Percentiles rank a stretch among this genome's conserved stretches.
Evolutionary conservation across 2,113 vertebrate species (phyloP).

Genomic region (Arizona elegans): DNA sequence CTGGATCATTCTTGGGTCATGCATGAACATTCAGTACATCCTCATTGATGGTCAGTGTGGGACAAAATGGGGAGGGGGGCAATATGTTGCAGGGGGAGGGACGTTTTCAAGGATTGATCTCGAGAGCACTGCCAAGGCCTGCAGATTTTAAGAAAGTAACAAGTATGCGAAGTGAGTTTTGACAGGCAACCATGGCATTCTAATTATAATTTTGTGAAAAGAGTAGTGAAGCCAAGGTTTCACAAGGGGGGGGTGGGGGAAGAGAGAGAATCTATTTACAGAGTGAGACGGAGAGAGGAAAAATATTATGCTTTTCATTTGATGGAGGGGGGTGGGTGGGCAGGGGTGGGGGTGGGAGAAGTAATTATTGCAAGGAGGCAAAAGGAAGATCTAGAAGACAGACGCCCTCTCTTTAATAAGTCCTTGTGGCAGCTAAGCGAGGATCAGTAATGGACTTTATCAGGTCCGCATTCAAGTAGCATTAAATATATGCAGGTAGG

Average conservation of each 20-base stretch:
- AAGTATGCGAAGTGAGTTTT: constrained; percentile 19
- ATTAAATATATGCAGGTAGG: constrained; percentile 80
- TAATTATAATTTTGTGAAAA: constrained; percentile 70
- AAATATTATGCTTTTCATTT: constrained; percentile 77
- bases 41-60: constrained; percentile 35
- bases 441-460: constrained; percentile 78
- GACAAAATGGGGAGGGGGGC: neutral
- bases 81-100: too few relatives aligned
- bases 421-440: constrained; percentile 78
- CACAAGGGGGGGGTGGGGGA: constrained; percentile 13
- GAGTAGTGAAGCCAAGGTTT: constrained; percentile 68
- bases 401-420: constrained; percentile 76
- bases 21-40: constrained; percentile 16
- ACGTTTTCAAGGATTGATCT: constrained; percentile 17
- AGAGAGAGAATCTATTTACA: constrained; percentile 68
- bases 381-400: constrained; percentile 72
- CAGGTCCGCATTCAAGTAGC: constrained; percentile 78
- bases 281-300: constrained; percentile 23
- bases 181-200: constrained; percentile 54
- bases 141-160: constrained; percentile 41
- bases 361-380: constrained; percentile 76
- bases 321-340: constrained; percentile 49
- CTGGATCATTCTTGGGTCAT: neutral
- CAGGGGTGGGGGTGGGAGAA: constrained; percentile 39
- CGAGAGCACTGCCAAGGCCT: constrained; percentile 35